phyloP scores from a whole-genome alignment of 2,797 vertebrate species.

The Lutjanus campechanus region DNA sequence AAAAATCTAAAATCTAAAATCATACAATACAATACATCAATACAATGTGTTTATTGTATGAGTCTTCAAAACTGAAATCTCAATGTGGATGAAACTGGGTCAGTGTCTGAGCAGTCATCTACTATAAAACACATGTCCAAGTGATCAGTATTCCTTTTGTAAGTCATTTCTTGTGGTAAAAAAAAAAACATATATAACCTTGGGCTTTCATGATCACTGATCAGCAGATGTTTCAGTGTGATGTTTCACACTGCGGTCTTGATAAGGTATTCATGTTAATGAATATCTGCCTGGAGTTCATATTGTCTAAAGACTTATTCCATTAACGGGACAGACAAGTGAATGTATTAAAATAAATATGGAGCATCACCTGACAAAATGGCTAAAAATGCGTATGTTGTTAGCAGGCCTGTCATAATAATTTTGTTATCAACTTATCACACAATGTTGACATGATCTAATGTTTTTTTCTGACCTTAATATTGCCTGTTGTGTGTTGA shows the following conservation, averaged over 20 bases:
- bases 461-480: too few species aligned
- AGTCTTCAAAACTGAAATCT: not conserved
- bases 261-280: constrained; percentile 11
- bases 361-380: not conserved
- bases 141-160: not conserved
- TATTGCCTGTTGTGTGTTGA: too few species aligned
- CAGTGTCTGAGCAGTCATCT: not conserved
- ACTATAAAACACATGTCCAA: not conserved
- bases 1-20: too few species aligned
- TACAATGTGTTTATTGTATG: not conserved
- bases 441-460: too few species aligned
- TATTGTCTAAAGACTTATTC: not conserved
- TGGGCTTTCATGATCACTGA: not conserved
- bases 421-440: too few species aligned
- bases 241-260: not conserved
- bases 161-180: constrained; percentile 13
- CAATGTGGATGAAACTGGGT: constrained; percentile 11
- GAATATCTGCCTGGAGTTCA: constrained; percentile 7
- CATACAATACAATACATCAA: too few species aligned
- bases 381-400: not conserved
- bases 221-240: constrained; percentile 5
- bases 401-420: too few species aligned
- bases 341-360: not conserved
- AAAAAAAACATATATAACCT: constrained; percentile 6
- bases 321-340: not conserved